A percentile compares a stretch with the other conserved stretches of the same genome.
Evolutionary conservation across 2,113 vertebrate genomes (phyloP).

Genomic region (Coracopsis vasa): DNA sequence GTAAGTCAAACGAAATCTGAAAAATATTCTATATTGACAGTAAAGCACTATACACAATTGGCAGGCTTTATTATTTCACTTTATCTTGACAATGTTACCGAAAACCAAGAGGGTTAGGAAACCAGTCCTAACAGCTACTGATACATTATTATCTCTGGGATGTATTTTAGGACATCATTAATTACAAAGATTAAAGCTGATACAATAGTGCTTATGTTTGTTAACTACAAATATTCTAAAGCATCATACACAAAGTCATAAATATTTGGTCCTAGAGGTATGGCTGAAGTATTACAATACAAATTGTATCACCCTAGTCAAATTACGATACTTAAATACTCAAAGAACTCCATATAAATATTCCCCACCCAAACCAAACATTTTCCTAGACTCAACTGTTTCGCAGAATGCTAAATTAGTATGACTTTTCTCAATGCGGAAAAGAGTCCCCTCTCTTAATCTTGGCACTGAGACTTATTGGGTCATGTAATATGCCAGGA

Average conservation of each 20-base stretch:
- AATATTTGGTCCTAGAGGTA: slow-evolving; percentile 8
- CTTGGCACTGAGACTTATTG: not conserved
- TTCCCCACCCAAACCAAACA: not conserved
- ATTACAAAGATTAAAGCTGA: not conserved
- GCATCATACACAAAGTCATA: not conserved
- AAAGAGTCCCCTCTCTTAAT: not conserved
- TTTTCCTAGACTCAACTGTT: not conserved
- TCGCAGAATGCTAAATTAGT: not conserved
- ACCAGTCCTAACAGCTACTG: not conserved
- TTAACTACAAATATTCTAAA: not conserved
- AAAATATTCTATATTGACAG: not conserved
- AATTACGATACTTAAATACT: not conserved
- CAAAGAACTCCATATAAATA: not conserved
- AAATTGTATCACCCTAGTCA: not conserved
- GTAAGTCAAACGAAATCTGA: not conserved
- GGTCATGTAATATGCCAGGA: not conserved
- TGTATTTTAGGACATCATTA: not conserved
- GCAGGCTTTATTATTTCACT: not conserved
- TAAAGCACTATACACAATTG: not conserved
- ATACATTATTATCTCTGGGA: not conserved
- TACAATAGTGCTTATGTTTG: not conserved
- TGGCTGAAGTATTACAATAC: not conserved
- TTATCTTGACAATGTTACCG: not conserved
- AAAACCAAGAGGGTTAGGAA: not conserved
- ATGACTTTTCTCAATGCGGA: not conserved